Evolutionary conservation across 2,888 invertebrate species (phyloP), one percentile per base, ranked within the genome.

Genomic region (Lochmaea capreae): DNA sequence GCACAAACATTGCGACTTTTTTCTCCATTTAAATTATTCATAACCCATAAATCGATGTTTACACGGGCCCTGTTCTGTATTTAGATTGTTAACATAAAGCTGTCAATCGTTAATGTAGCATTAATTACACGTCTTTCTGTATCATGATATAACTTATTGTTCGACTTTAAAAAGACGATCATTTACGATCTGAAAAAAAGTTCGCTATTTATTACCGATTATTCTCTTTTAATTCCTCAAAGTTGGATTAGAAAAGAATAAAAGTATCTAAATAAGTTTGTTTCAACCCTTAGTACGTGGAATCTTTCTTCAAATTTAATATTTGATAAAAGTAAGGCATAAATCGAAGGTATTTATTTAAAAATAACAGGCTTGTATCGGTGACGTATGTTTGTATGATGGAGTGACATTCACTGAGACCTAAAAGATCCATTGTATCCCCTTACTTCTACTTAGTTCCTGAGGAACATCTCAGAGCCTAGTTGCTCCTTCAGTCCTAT

Each of bases 41-140:
- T 84, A 85, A 84, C 81, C 82, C 84, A 85, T 85, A 84, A 85
- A 85, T 85, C 84, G 82, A 82, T 82, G 83, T 84, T 84, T 82
- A 83, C 82, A 84, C 82, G 82, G 80, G 78, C 80, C 80, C 80
- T 79, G 82, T 83, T 82, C 83, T 81, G 81, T 83, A 82, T 84
- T 81, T 82, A 83, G 84, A 84, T 84, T 84, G 84, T 84, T 83
- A 84, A 84, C 85, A 85, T 85, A 85, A 85, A 85, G 80, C 84
- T 84, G 85, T 85, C 84, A 83, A 83, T 84, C 81, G 81, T 84
- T 84, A 85, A 84, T 83, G 82, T 84, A 81, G 84, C 84, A 84
- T 85, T 85, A 84, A 84, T 85, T 85, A 83, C 80, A 76, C 72
- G 65, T 49, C 71, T 68, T 70, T 63, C 65, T 70, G 12, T 69